Evolutionary conservation across 2,888 invertebrate genomes (phyloP).

Genomic region (Bellardia pandia): DNA sequence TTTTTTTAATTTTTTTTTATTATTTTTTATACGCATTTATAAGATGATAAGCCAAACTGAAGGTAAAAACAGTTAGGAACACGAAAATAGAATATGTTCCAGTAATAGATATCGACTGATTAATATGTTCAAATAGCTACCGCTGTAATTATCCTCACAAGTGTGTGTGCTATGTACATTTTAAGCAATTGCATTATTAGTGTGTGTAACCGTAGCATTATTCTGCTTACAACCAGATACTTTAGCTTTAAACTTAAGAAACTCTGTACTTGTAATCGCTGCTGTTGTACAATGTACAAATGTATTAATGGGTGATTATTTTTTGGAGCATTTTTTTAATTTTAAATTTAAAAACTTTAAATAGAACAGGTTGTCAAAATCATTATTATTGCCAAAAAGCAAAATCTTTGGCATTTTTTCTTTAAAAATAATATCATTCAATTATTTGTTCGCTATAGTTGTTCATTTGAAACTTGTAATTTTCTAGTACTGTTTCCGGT

Average conservation of each 20-base stretch:
- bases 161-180: neutral
- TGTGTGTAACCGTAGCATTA: constrained; percentile 19
- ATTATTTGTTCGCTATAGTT: too few species aligned
- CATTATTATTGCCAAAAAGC: too few species aligned
- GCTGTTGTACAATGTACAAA: neutral
- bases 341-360: too few species aligned
- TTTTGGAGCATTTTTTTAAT: too few species aligned
- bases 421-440: too few species aligned
- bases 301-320: too few species aligned
- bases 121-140: too few species aligned
- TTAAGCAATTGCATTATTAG: constrained; percentile 26
- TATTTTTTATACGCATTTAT: constrained; percentile 20
- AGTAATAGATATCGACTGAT: neutral
- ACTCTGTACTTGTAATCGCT: neutral
- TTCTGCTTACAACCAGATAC: constrained; percentile 22
- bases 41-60: constrained; percentile 41
- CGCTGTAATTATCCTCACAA: neutral
- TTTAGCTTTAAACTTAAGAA: constrained; percentile 38
- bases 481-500: too few species aligned
- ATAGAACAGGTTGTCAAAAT: too few species aligned
- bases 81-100: neutral
- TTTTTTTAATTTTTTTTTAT: neutral
- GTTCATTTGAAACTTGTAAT: too few species aligned
- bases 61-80: neutral
- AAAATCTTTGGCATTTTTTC: too few species aligned